Conservation (phyloP, 30 jellyfish, hydroid and myxozoan genomes). For the Sanderia malayensis region DNA sequence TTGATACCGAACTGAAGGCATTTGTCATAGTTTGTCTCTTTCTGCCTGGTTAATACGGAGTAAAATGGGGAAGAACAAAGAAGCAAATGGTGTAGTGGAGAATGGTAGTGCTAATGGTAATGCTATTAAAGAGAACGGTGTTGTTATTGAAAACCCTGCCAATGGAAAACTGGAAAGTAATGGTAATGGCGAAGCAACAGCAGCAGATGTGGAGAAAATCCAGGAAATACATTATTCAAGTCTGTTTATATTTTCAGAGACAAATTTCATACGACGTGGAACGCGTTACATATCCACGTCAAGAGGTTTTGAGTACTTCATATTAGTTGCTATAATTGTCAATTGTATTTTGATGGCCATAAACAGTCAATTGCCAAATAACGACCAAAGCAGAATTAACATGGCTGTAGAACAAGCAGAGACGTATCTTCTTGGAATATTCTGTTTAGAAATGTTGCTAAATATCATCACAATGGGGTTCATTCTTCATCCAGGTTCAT, state of each 20-base stretch:
- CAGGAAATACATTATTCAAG: slow-evolving; percentile 32
- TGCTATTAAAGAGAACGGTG: not conserved
- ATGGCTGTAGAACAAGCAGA: slow-evolving; percentile 72
- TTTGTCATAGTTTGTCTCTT: no score
- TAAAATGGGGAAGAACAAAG: not conserved
- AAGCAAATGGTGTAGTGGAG: not conserved
- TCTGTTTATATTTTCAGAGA: slow-evolving; percentile 50
- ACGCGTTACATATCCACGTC: slow-evolving; percentile 57
- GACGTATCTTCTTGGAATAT: slow-evolving; percentile 74
- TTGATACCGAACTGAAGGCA: no score
- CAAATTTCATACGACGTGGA: slow-evolving; percentile 43
- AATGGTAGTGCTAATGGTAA: not conserved
- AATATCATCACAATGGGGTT: slow-evolving; percentile 83
- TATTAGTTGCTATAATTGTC: slow-evolving; percentile 66
- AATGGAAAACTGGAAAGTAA: no score
- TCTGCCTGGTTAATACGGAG: no score
- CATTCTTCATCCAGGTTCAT: slow-evolving; percentile 91
- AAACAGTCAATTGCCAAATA: slow-evolving; percentile 76
- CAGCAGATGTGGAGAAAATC: no score
- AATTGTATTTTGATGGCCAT: slow-evolving; percentile 83
- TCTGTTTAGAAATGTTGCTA: slow-evolving; percentile 71
- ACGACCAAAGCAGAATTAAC: slow-evolving; percentile 66
- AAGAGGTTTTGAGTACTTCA: slow-evolving; percentile 76
- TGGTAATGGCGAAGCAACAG: no score
- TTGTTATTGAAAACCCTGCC: not conserved